Base-by-base conservation (phyloP, 2,888 invertebrate species). In the Drosophila parthenogenetica region DNA sequence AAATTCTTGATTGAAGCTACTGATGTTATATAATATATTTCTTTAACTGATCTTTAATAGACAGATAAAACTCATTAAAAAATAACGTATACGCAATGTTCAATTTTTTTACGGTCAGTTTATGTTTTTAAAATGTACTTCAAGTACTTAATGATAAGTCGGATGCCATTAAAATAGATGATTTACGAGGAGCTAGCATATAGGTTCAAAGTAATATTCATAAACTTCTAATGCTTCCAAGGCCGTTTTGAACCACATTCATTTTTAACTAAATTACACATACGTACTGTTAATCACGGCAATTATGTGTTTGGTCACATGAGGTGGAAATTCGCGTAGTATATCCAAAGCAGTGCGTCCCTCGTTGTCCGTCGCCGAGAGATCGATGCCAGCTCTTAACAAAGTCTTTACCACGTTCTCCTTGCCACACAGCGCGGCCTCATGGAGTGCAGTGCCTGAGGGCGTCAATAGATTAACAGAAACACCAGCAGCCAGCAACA, bases 401-500 rank as follows among this genome's bases (percentile, higher is more conserved):
- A 98, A 93, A 0, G 96, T 94, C 58, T 96, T 94, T 19, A 97
- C 98, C 16, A 98, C 97, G 65, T 97, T 96, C 78, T 96, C 95
- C 92, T 98, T 98, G 16, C 98, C 98, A 91, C 96, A 98, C 22
- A 97, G 94, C 0, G 98, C 98, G 0, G 98, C 98, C 91, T 98
- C 98, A 93, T 98, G 98, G 70, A 99, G 94, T 0, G 98, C 97
- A 5, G 97, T 97, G 0, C 98, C 98, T 35, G 95, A 95, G 67
- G 95, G 95, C 13, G 98, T 97, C 81, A 96, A 93, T 35, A 96
- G 94, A 92, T 98, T 98, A 5, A 98, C 97, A 91, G 97, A 95
- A 85, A 98, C 95, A 0, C 98, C 98, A 16, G 97, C 96, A 11
- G 95, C 94, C 53, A 98, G 93, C 2, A 98, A 93, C 0, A 96